These are phyloP conservation scores for Ephydatia muelleri DNA, from an alignment of 37 sponge, comb jelly and placozoan species.

Conservation along the genomic window DNA sequence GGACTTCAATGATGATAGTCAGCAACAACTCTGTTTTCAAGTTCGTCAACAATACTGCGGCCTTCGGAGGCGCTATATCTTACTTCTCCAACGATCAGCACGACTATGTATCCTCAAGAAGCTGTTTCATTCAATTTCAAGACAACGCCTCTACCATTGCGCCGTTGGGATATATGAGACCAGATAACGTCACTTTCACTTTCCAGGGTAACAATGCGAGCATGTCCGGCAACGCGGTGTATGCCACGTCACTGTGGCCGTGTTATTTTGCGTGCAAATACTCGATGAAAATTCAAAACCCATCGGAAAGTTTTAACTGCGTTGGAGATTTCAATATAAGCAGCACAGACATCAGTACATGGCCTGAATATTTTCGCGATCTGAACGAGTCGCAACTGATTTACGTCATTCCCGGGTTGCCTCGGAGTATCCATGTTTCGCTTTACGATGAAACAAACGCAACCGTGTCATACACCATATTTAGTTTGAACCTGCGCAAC, in stretches of 20 bases:
- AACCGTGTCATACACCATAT: not conserved
- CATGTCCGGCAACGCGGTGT: constrained; percentile 23
- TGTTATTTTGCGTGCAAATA: not conserved
- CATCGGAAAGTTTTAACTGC: not conserved
- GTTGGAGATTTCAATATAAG: constrained; percentile 18
- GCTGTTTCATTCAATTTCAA: constrained; percentile 39
- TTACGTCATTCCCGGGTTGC: constrained; percentile 9
- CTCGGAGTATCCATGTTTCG: not conserved
- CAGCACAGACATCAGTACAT: not conserved
- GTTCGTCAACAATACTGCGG: constrained; percentile 26
- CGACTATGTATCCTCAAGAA: constrained; percentile 30
- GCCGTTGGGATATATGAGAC: not conserved
- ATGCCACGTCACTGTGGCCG: constrained; percentile 27
- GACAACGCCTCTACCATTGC: not conserved
- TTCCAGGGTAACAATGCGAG: constrained; percentile 30
- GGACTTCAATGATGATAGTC: constrained; percentile 10
- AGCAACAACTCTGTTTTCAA: not conserved
- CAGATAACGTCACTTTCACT: constrained; percentile 2
- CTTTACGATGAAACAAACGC: not conserved
- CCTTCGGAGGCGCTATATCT: constrained; percentile 45
- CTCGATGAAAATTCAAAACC: not conserved
- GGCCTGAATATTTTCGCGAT: not conserved
- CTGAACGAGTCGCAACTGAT: not conserved
- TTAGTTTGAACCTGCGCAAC: not conserved
- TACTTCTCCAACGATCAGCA: constrained; percentile 1